Conservation (phyloP, 2,888 invertebrate genomes). For the Agriotes lineatus region DNA sequence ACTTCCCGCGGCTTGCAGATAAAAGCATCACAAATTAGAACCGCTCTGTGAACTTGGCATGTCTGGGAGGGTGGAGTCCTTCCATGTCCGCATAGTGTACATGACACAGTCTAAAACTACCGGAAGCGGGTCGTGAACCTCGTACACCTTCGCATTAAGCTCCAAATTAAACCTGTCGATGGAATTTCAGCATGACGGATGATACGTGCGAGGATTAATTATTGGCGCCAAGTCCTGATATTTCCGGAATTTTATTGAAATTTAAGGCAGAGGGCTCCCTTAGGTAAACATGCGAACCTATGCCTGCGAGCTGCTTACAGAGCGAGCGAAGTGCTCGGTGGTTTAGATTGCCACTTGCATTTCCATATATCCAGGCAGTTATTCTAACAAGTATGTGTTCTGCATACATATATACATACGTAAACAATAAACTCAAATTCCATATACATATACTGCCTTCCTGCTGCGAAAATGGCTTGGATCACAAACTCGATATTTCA, state of each 20-base stretch:
- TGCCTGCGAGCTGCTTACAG: neutral
- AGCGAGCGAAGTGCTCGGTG: neutral
- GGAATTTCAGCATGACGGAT: slow-evolving; percentile 10
- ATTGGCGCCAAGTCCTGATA: neutral
- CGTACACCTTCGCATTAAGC: neutral
- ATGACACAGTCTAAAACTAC: slow-evolving; percentile 35
- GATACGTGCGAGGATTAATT: slow-evolving; percentile 15
- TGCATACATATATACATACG: slow-evolving; percentile 4
- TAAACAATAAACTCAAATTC: neutral
- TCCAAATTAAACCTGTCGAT: slow-evolving; percentile 11
- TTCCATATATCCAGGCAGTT: slow-evolving; percentile 9
- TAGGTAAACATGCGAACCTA: neutral
- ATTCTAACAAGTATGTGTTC: slow-evolving; percentile 9
- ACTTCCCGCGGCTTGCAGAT: slow-evolving; percentile 61
- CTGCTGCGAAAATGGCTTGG: neutral
- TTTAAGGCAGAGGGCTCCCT: slow-evolving; percentile 3
- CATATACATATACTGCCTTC: neutral
- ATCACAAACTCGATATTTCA: no score
- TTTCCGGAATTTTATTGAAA: slow-evolving; percentile 11
- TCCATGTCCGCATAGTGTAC: slow-evolving; percentile 34
- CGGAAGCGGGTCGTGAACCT: slow-evolving; percentile 1
- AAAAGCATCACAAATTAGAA: slow-evolving; percentile 64
- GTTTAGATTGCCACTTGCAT: slow-evolving; percentile 11
- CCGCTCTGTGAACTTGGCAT: slow-evolving; percentile 54
- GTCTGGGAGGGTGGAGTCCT: slow-evolving; percentile 42